Evolutionary conservation across 2,797 vertebrate species (phyloP).

Genomic region (Scolopax rusticola): DNA sequence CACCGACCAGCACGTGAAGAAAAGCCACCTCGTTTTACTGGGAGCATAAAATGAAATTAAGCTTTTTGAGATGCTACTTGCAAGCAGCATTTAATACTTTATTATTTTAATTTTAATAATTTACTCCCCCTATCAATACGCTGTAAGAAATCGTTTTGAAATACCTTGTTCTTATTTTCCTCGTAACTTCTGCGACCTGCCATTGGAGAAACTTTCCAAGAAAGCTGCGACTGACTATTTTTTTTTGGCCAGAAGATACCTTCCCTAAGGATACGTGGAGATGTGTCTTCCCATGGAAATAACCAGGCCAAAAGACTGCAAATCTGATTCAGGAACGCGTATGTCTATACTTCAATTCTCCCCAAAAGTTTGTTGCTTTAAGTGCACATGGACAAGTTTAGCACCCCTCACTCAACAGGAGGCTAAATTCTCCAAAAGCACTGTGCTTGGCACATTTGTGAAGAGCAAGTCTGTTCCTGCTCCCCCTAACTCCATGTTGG

Average conservation of each 20-base stretch:
- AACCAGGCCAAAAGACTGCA: background rate
- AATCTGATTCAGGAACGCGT: background rate
- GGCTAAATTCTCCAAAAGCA: background rate
- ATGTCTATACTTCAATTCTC: background rate
- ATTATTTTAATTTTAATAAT: constrained; percentile 62
- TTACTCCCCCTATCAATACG: background rate
- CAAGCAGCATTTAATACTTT: constrained; percentile 43
- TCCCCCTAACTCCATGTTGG: background rate
- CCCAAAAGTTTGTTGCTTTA: background rate
- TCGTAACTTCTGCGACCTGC: background rate
- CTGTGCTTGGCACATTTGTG: background rate
- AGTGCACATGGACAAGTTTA: background rate
- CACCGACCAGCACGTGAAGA: background rate
- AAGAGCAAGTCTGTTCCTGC: background rate
- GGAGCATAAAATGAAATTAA: background rate
- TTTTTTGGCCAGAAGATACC: background rate
- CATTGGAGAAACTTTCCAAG: constrained; percentile 4
- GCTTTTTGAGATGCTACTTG: background rate
- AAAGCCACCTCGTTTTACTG: background rate
- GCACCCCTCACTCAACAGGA: background rate
- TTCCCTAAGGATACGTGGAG: background rate
- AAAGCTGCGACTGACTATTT: background rate
- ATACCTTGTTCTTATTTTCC: background rate
- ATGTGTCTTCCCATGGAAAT: background rate
- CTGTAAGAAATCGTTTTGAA: constrained; percentile 23